Evolutionary conservation across 2,888 invertebrate genomes (phyloP), one percentile per base, ranked within the genome.

Genomic region (Omphaloscelis lunosa): DNA sequence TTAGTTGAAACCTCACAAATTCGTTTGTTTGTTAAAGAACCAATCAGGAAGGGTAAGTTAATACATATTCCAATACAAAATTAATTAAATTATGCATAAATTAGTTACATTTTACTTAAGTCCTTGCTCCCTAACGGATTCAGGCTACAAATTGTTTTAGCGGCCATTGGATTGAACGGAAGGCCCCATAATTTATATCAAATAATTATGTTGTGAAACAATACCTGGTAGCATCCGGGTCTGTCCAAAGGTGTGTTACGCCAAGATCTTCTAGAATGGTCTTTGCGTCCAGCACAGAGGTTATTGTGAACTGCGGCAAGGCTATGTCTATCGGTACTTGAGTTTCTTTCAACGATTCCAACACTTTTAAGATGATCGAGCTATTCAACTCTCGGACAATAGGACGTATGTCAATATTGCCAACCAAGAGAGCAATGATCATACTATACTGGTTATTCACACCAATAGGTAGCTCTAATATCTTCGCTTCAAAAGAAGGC

Each of bases 401-500:
- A 0, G 72, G 66, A 12, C 34, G 23, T 2, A 84, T 9, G 23
- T 78, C 79, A 11, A 0, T 3, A 23, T 72, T 61, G 0, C 65
- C 78, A 3, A 79, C 61, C n/a, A 75, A n/a, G 6, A 87, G 23
- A n/a, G 72, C 83, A 53, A 90, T 63, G 1, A 90, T 1, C 72
- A 90, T 79, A 34, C 69, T 75, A 8, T 89, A 90, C 9, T 77
- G 77, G 1, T 70, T 69, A 62, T 88, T 79, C 2, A 29, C 63
- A 0, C 90, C 91, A 2, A 90, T 75, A 7, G 90, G 89, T 3
- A 90, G 11, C 70, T 89, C 88, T 17, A 91, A 65, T 0, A 89
- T n/a, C 70, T 84, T 90, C 0, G 84, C 69, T 34, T 84, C 59
- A 39, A 82, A 0, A 9, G 48, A 48, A 12, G 45, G 39, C 0